Conservation (phyloP, 1,140 invertebrate species). For the Cydia amplana region DNA sequence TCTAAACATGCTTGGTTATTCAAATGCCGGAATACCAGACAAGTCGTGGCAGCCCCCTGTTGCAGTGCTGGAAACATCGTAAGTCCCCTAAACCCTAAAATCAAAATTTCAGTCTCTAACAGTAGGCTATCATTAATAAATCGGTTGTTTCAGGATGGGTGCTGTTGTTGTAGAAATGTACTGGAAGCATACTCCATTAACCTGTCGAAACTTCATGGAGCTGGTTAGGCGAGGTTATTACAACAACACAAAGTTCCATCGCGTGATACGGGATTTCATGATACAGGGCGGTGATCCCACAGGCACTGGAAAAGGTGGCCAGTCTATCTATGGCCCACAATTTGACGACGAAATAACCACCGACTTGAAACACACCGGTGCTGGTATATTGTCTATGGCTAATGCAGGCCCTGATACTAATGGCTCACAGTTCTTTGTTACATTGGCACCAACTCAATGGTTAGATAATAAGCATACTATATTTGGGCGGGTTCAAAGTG, state of each 20-base stretch:
- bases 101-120: slow-evolving; percentile 25
- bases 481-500: slow-evolving; percentile 93
- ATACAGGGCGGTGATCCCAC: slow-evolving; percentile 98
- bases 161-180: slow-evolving; percentile 95
- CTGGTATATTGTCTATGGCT: slow-evolving; percentile 84
- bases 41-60: slow-evolving; percentile 93
- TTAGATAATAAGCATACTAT: slow-evolving; percentile 98
- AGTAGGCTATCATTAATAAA: slow-evolving; percentile 30
- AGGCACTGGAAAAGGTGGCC: slow-evolving; percentile 95
- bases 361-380: slow-evolving; percentile 96
- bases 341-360: slow-evolving; percentile 98
- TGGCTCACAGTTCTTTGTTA: slow-evolving; percentile 99
- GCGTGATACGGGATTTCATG: slow-evolving; percentile 98
- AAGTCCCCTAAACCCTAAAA: slow-evolving; percentile 63
- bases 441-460: slow-evolving; percentile 97
- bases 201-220: slow-evolving; percentile 98
- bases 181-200: slow-evolving; percentile 98
- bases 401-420: slow-evolving; percentile 98
- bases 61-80: slow-evolving; percentile 89
- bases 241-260: slow-evolving; percentile 97
- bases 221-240: slow-evolving; percentile 95
- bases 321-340: slow-evolving; percentile 96
- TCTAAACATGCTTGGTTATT: slow-evolving; percentile 61
- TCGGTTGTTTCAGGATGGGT: slow-evolving; percentile 90
- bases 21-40: slow-evolving; percentile 86